A percentile compares a stretch with the other conserved stretches of the same genome.
phyloP scores from a whole-genome alignment of 2,113 vertebrate species.

The Heterochromis multidens region DNA sequence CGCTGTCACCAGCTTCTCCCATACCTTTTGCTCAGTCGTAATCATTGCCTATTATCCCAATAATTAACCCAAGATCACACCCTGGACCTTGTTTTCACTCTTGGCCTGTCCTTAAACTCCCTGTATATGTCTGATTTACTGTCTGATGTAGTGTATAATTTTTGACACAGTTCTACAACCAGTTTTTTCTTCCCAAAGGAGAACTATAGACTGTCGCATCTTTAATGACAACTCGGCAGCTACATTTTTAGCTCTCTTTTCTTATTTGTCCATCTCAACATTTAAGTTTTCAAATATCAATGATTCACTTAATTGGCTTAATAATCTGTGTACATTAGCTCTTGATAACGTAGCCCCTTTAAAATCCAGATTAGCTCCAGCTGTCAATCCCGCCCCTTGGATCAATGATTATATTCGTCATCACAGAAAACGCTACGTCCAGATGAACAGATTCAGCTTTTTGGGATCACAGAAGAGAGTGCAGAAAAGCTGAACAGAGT shows the following conservation, averaged over 20 bases:
- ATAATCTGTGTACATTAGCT: not conserved
- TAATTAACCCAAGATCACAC: not conserved
- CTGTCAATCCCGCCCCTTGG: not conserved
- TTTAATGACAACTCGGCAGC: not conserved
- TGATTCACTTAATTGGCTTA: no score
- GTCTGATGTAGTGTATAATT: not conserved
- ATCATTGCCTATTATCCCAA: not conserved
- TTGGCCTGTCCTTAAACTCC: not conserved
- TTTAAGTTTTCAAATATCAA: no score
- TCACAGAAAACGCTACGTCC: no score
- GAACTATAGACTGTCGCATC: not conserved
- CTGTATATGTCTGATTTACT: rapidly evolving
- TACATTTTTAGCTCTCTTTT: not conserved
- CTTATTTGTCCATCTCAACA: not conserved
- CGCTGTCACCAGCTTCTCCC: not conserved
- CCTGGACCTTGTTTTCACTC: not conserved
- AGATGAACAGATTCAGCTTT: no score
- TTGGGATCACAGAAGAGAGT: not conserved
- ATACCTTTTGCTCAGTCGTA: not conserved
- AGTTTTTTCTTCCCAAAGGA: not conserved
- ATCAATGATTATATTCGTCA: not conserved
- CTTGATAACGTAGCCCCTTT: not conserved
- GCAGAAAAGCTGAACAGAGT: not conserved
- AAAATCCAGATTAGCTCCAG: not conserved
- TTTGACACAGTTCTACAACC: not conserved